Evolutionary conservation across 2,888 invertebrate genomes (phyloP).

Genomic region (Diplazon laetatorius): DNA sequence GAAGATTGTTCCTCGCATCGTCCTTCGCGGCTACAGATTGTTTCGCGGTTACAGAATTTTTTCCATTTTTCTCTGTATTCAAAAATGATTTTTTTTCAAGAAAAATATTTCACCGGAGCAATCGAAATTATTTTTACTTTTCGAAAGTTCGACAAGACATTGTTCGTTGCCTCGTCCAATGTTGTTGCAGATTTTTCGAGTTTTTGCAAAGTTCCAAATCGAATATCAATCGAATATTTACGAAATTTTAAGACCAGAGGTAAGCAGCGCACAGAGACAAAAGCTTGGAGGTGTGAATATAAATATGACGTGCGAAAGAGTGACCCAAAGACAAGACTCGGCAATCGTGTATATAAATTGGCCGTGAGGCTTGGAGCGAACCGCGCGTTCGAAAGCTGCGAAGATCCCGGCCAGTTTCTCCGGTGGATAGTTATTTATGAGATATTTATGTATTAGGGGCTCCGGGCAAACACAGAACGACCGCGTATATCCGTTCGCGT

Average conservation of each 20-base stretch:
- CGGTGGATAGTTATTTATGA: slow-evolving; percentile 75
- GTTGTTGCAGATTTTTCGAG: no score
- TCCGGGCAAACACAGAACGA: slow-evolving; percentile 53
- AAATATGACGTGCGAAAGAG: slow-evolving; percentile 37
- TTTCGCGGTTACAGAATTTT: no score
- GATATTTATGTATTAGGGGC: slow-evolving; percentile 78
- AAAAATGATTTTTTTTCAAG: no score
- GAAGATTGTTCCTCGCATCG: no score
- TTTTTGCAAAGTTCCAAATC: no score
- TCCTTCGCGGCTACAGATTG: no score
- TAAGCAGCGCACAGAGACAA: slow-evolving; percentile 14
- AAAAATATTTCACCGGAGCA: no score
- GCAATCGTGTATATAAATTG: slow-evolving; percentile 32
- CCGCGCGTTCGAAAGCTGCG: slow-evolving; percentile 42
- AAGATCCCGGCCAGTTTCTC: slow-evolving; percentile 48
- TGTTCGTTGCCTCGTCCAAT: no score
- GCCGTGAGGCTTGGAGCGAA: slow-evolving; percentile 48
- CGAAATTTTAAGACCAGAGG: slow-evolving; percentile 4
- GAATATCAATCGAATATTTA: neutral
- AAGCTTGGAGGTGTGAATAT: slow-evolving; percentile 47
- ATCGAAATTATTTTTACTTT: no score
- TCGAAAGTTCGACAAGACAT: no score
- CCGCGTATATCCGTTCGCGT: slow-evolving; percentile 52
- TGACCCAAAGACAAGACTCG: slow-evolving; percentile 13
- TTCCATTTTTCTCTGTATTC: no score